Evolutionary conservation across 2,888 invertebrate species (phyloP), one percentile per base, ranked within the genome.

Genomic region (Cheilosia grossa): DNA sequence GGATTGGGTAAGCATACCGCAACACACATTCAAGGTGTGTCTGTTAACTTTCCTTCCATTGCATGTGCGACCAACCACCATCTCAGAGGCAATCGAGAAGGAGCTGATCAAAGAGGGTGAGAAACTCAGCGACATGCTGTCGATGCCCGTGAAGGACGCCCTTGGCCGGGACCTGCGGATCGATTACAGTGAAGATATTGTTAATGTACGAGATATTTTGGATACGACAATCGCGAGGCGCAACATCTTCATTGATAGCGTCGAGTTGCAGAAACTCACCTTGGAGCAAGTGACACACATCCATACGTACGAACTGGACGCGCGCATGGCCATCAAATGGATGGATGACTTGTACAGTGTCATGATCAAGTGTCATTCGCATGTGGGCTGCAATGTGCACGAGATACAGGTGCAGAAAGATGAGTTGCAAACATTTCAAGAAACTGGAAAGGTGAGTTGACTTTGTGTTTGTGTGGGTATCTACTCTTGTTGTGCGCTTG

Each of bases 111-210:
- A 94, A 89, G 96, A 95, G 92, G 96, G 96, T 10, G 96, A 96
- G 90, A 95, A 95, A 90, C 92, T 96, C 67, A 94, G 96, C 79
- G 96, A 96, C 89, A 94, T 96, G 91, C 93, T 96, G 88, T 95
- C 95, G 49, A 95, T 96, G 93, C 96, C 96, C 10, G 94, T 96
- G 85, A 96, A 96, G 92, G 96, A 96, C 91, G 95, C 96, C 1
- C 92, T 95, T 82, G 96, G 96, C 61, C 93, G 95, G 88, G 95
- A 95, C 89, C 92, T 95, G 87, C 93, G 93, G 87, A 93, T 95
- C 88, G 93, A 96, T 92, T 96, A 95, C 88, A 94, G 94, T 87
- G 94, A 94, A 89, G 96, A 96, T 89, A 95, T 96, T 73, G 93
- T 94, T 73, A 95, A 95, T 90, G 94, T 96, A 74, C 93, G 94